A percentile compares a stretch with the other conserved stretches of the same genome.
Evolutionary conservation across 2,113 vertebrate species (phyloP).

Genomic region (Archocentrus centrarchus): DNA sequence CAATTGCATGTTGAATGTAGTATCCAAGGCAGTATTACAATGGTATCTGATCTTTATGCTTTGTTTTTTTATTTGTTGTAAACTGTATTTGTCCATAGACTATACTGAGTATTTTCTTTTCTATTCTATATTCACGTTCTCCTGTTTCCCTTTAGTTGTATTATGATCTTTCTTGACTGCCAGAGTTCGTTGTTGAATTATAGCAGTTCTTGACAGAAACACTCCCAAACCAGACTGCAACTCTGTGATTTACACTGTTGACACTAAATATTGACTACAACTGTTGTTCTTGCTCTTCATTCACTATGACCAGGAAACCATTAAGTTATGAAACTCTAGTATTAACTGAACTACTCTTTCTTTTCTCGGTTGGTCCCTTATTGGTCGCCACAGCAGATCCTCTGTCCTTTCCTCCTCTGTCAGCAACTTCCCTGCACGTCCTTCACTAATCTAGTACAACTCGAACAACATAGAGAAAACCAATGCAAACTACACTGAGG

Average conservation of each 20-base stretch:
- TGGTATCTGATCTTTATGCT: background rate
- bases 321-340: background rate
- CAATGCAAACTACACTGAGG: too few relatives aligned
- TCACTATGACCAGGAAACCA: too few relatives aligned
- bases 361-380: too few relatives aligned
- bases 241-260: background rate
- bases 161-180: background rate
- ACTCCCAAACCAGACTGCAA: background rate
- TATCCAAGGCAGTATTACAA: background rate
- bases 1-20: too few relatives aligned
- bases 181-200: constrained; percentile 13
- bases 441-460: too few relatives aligned
- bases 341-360: background rate
- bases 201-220: background rate
- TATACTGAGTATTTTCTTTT: background rate
- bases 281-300: background rate
- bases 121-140: background rate
- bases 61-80: background rate
- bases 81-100: background rate
- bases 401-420: too few relatives aligned
- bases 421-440: too few relatives aligned
- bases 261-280: background rate
- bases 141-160: background rate
- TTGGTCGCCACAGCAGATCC: too few relatives aligned
- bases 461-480: background rate